Base-by-base conservation (phyloP, 1,140 invertebrate genomes). In the Drosophila sucinea region DNA sequence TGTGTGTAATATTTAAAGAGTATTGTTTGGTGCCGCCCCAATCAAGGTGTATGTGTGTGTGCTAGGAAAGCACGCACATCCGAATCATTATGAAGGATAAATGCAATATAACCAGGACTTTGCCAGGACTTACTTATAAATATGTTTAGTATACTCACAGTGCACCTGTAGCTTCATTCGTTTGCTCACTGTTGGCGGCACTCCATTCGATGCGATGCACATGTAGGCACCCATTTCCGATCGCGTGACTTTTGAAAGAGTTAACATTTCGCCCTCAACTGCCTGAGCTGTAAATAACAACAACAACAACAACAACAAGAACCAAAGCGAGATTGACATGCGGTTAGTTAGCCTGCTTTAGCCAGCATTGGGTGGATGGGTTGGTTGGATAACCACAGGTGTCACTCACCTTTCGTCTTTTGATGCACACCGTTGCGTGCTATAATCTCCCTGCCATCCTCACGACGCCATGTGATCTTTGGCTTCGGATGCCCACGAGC, bases 161-260 rank as follows among this genome's bases (percentile, higher is more conserved):
- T 97, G 96, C 72, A 97, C 96, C 87, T 96, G 95, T 69, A 97
- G 93, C 94, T 96, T 95, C 93, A 96, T 96, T 90, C 96, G 93
- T 92, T 96, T 96, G 92, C 95, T 96, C 76, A 96, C 95, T 23
- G 96, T 95, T 11, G 96, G 96, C 10, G 96, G 96, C 7, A 97
- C 96, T 47, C 96, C 96, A 91, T 97, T 97, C 51, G 94, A 94
- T 56, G 94, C 95, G 90, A 97, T 96, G 92, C 96, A 97, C 70
- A 97, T 93, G 89, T 97, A 97, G 66, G 95, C 95, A 68, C 96
- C 96, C 96, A 97, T 97, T 92, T 97, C 96, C 44, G 95, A 96
- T 66, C 96, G 94, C 35, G 95, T 96, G 80, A 97, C 95, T 92
- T 96, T 96, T 27, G 95, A 94, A 76, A 97, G 93, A 66, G 94